These are phyloP conservation scores for Drosophila pruinosa DNA, from an alignment of 1,140 invertebrate species.

Conservation along the genomic window DNA sequence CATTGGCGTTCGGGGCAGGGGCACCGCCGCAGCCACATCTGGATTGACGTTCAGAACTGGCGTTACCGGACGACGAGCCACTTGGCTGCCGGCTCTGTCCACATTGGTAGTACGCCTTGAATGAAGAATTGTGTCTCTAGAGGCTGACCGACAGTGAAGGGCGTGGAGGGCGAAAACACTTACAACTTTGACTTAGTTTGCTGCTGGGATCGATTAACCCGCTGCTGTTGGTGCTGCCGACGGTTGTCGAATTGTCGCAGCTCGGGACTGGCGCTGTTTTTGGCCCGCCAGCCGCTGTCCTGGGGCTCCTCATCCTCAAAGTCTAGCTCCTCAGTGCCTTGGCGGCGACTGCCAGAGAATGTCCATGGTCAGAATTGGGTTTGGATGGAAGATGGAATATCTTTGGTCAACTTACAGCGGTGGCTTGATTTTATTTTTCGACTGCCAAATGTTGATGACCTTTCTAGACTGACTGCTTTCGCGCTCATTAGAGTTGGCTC, in stretches of 20 bases:
- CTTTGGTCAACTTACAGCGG: constrained; percentile 58
- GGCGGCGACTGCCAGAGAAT: constrained; percentile 44
- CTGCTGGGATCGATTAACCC: constrained; percentile 41
- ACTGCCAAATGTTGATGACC: constrained; percentile 63
- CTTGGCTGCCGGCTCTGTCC: constrained; percentile 66
- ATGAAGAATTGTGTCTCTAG: constrained; percentile 25
- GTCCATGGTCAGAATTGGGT: background rate
- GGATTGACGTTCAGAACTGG: constrained; percentile 69
- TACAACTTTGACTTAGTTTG: constrained; percentile 72
- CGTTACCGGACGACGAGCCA: constrained; percentile 67
- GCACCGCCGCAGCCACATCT: constrained; percentile 66
- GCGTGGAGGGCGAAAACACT: constrained; percentile 30
- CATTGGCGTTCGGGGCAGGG: constrained; percentile 74
- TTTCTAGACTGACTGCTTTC: constrained; percentile 69
- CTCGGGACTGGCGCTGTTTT: constrained; percentile 54
- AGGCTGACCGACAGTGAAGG: background rate
- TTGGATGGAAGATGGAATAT: background rate
- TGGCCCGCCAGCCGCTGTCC: constrained; percentile 60
- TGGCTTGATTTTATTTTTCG: constrained; percentile 56
- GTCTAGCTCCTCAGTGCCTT: constrained; percentile 70
- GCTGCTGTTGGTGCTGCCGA: constrained; percentile 14
- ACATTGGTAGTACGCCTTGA: constrained; percentile 67
- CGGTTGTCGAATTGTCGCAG: constrained; percentile 3
- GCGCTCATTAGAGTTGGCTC: constrained; percentile 68
- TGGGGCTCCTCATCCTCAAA: constrained; percentile 53